Conservation (phyloP, 2,888 invertebrate species). For the Cheilosia grossa region DNA sequence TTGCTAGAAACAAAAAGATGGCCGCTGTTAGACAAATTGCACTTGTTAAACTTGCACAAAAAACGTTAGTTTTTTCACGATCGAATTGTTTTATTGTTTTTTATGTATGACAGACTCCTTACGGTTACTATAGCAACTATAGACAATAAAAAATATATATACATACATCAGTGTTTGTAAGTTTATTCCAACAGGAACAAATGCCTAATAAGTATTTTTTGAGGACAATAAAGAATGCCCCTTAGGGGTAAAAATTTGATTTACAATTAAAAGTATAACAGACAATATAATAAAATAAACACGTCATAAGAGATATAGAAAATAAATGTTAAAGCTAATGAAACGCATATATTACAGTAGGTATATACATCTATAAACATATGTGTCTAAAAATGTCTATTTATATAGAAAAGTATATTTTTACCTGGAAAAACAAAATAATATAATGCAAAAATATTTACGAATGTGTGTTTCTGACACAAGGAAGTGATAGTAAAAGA, state of each 20-base stretch:
- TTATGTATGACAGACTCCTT: conserved; percentile 8
- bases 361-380: conserved; percentile 63
- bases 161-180: conserved; percentile 44
- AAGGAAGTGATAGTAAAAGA: conserved; percentile 61
- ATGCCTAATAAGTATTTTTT: conserved; percentile 27
- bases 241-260: conserved; percentile 7
- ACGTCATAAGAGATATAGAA: conserved; percentile 20
- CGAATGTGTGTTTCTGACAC: conserved; percentile 53
- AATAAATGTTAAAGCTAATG: conserved; percentile 43
- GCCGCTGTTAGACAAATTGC: conserved; percentile 66
- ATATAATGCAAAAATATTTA: conserved; percentile 58
- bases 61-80: conserved; percentile 44
- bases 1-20: conserved; percentile 29
- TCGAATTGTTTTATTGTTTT: conserved; percentile 26
- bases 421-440: conserved; percentile 51
- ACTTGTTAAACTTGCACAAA: conserved; percentile 68
- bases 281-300: conserved; percentile 18
- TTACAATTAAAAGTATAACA: conserved; percentile 18
- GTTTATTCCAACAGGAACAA: conserved; percentile 27
- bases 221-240: conserved; percentile 48
- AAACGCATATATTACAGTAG: conserved; percentile 64
- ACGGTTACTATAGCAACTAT: conserved; percentile 34
- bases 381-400: conserved; percentile 65
- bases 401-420: conserved; percentile 68
- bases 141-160: conserved; percentile 40